Evolutionary conservation across 2,888 invertebrate genomes (phyloP), one percentile per base, ranked within the genome.

Genomic region (Glaucopsyche alexis): DNA sequence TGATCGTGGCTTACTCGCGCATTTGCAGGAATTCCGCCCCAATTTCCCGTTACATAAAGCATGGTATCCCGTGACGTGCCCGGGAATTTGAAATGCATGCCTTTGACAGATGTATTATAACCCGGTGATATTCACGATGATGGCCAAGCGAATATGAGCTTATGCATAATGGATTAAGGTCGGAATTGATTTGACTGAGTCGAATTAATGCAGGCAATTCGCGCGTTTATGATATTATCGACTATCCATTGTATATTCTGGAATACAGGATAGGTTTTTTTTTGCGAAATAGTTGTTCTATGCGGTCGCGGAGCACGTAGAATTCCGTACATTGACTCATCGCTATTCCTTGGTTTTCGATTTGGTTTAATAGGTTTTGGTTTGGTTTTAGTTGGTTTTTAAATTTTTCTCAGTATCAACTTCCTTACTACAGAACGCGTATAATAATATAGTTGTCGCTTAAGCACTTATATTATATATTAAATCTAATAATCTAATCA

Each of bases 31-130:
- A 45, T 16, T n/a, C 13, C 13, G 45, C 7, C 60, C 42, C 16
- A 29, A 16, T n/a, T 55, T 11, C 38, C 45, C 19, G 72, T 73
- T 50, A 71, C 74, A 76, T 78, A 78, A 77, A 77, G 72, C 71
- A 29, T 64, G 75, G 74, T 75, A 75, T 74, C 73, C 74, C 74
- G 75, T 70, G 74, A 76, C 75, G 69, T 73, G 74, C 72, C 5
- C 11, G 5, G 9, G 66, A 66, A 45, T 45, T 45, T 45, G 45
- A 66, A 66, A 66, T 66, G 82, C 81, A 82, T 83, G 83, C 81
- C 80, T 85, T 81, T 85, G 86, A 85, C 86, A 85, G 84, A 80
- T 79, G 80, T 81, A 78, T 79, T 79, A 80, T 83, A 84, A 83
- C 80, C 76, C 75, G 67, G 71, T 72, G n/a, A 50, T 29, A 72